These are phyloP conservation scores for Julus scanicus DNA, from an alignment of 2,888 invertebrate genomes.

Conservation along the genomic window DNA sequence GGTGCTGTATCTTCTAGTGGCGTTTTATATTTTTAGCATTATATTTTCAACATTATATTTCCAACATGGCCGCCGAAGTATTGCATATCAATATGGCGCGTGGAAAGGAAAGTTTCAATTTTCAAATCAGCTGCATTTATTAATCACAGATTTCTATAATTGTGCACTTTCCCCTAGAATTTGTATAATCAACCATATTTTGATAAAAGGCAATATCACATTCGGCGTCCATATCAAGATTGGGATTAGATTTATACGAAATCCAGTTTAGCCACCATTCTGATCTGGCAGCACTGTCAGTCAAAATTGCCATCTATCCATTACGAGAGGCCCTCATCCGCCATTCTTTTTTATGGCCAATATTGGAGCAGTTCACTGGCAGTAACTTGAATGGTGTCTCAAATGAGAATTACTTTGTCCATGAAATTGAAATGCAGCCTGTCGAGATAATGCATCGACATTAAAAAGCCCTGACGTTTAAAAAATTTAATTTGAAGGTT, in stretches of 20 bases:
- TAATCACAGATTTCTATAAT: too few relatives aligned
- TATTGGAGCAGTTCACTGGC: not conserved
- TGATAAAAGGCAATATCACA: not conserved
- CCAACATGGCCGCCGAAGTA: too few relatives aligned
- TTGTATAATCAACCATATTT: not conserved
- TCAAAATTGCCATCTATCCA: not conserved
- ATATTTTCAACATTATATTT: too few relatives aligned
- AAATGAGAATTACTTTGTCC: conserved; percentile 23
- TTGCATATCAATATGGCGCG: too few relatives aligned
- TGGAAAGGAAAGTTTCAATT: too few relatives aligned
- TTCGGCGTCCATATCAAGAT: not conserved
- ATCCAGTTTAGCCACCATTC: not conserved
- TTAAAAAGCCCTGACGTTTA: conserved; percentile 44
- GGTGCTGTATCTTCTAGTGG: too few relatives aligned
- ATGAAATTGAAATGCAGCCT: conserved; percentile 47
- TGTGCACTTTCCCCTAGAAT: not conserved
- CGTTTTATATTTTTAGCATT: too few relatives aligned
- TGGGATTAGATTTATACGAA: not conserved
- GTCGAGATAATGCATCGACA: conserved; percentile 37
- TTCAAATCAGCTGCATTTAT: too few relatives aligned
- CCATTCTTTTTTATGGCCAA: not conserved
- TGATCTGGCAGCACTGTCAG: not conserved
- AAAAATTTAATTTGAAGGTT: conserved; percentile 21
- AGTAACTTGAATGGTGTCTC: not conserved
- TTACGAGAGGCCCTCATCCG: not conserved